Evolutionary conservation across 1,140 invertebrate genomes (phyloP), one percentile per base, ranked within the genome.

Genomic region (Neodiprion fabricii): DNA sequence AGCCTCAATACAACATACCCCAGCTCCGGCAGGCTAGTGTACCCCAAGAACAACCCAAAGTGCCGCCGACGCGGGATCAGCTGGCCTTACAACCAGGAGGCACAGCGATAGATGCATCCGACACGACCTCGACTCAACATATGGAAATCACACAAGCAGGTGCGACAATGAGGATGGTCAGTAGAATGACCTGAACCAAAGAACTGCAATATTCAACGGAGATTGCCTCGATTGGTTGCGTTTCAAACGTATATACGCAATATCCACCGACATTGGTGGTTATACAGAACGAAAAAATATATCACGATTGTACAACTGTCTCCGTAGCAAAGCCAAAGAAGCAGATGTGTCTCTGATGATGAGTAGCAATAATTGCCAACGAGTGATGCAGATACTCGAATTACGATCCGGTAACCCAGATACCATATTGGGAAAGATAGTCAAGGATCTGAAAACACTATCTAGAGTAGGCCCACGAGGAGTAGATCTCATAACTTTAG

Each of bases 401-500:
- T 53, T 53, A 14, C 9, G 1, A 53, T 53, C 14, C 50, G 50
- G 50, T 9, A 53, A 53, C 50, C 50, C 50, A 14, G 50, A 53
- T 40, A 21, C 48, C 23, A 72, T 75, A 11, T 1, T 69, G 1
- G 9, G 17, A 40, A 75, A 72, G 53, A 68, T 75, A 10, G 47
- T 72, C 21, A 17, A 53, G 9, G 71, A 75, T 17, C 17, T 72
- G 23, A 48, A 53, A 28, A 23, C 40, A 5, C 14, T 75, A 50
- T 71, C 21, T 10, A 72, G 7, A 3, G 7, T 75, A n/a, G 23
- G 66, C 28, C 8, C 11, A 48, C 28, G 67, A 49, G 2, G 14
- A 9, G 61, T n/a, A 17, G 67, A 75, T 67, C 17, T 79, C 5
- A 53, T 75, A 10, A 71, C 14, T 0, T 74, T 77, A 12, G 76